Base-by-base conservation (phyloP, 2,888 invertebrate genomes). In the Dicyrtoma fusca region DNA sequence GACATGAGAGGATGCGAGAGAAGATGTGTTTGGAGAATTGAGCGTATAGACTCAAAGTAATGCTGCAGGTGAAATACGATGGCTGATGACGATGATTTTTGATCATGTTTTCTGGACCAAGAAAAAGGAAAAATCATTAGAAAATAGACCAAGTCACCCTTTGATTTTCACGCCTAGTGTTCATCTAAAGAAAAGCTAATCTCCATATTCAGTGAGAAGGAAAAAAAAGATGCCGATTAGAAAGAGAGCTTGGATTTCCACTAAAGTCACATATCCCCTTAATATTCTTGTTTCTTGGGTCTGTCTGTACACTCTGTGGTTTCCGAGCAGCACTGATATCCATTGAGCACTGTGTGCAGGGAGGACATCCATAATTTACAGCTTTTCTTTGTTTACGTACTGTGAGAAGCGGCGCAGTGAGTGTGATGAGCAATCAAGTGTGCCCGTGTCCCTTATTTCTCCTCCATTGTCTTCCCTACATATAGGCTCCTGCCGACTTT, bases 161-260 rank as follows among this genome's bases (percentile, higher is more conserved):
- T 6, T 49, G 64, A 64, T 64, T 64, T 64, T 64, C 64, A 64
- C 64, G 64, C 64, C 64, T 64, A 49, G 26, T 75, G 75, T 75
- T 73, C 59, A 42, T 71, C 59, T 55, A 66, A 71, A 61, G 65
- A 70, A 68, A 63, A 61, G 55, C 55, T 45, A 64, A 72, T 71
- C 59, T 69, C 61, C 71, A 71, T 69, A 75, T 73, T 73, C 68
- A 73, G 72, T 72, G 59, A 34, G 49, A 65, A 64, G 62, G 64
- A 26, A 71, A 68, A 47, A 53, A 59, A 34, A 34, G 4, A 34
- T 34, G 34, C 34, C 34, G 34, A 34, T 34, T 34, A 34, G 34
- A 34, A 34, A 5, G 3, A 34, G 34, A 34, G n/a, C n/a, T n/a
- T n/a, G n/a, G n/a, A n/a, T n/a, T n/a, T n/a, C n/a, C n/a, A n/a